phyloP scores from a whole-genome alignment of 2,888 invertebrate genomes.

The Dolichopus griseipennis region DNA sequence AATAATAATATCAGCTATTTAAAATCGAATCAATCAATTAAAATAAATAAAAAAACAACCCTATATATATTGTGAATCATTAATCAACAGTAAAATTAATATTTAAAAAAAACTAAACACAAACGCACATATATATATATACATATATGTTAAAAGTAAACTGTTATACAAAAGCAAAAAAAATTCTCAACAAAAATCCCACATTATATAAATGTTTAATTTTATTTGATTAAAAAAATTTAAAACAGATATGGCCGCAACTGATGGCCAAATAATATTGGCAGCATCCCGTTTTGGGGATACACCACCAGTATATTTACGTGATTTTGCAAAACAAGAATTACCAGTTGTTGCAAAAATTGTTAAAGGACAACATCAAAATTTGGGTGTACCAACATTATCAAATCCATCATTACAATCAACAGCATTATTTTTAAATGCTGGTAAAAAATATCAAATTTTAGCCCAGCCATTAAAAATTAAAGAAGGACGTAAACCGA shows the following conservation, averaged over 20 bases:
- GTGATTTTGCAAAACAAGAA: constrained; percentile 58
- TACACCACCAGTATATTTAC: constrained; percentile 40
- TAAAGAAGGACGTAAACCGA: constrained; percentile 75
- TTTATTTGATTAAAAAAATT: constrained; percentile 17
- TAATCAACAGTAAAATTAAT: not conserved
- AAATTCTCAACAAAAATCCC: not conserved
- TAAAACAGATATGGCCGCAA: constrained; percentile 66
- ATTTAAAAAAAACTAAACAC: not conserved
- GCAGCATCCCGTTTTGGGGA: constrained; percentile 61
- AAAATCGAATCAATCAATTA: too few relatives aligned
- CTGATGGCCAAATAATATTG: constrained; percentile 82
- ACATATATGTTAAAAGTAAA: not conserved
- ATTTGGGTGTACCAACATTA: constrained; percentile 78
- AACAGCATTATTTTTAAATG: constrained; percentile 76
- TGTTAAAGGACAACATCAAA: constrained; percentile 88
- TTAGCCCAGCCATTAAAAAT: constrained; percentile 83
- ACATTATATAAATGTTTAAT: not conserved
- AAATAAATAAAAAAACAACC: too few relatives aligned
- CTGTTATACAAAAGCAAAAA: not conserved
- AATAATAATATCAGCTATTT: too few relatives aligned
- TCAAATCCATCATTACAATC: constrained; percentile 80
- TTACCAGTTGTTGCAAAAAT: constrained; percentile 82
- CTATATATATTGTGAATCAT: not conserved
- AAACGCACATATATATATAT: too few relatives aligned
- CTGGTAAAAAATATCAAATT: constrained; percentile 75